Conservation (phyloP, 1,140 invertebrate genomes). For the Cyrtorhinus lividipennis region DNA sequence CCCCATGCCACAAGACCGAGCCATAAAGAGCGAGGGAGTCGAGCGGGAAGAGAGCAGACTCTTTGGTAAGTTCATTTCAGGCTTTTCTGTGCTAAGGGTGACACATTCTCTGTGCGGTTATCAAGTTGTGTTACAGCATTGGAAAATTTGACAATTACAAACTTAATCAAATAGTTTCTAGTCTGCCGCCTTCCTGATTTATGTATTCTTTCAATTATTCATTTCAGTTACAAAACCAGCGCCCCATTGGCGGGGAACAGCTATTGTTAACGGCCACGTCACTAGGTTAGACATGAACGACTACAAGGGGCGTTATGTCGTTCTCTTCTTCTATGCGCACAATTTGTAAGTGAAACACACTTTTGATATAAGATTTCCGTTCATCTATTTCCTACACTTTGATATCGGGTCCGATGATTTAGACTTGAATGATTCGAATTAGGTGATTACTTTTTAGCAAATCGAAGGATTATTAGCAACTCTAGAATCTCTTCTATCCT, state of each 20-base stretch:
- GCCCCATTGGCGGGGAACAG: conserved; percentile 50
- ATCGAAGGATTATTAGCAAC: too few species aligned
- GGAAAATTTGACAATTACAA: too few species aligned
- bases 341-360: conserved; percentile 85
- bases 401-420: too few species aligned
- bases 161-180: too few species aligned
- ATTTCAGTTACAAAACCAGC: conserved; percentile 5
- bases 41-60: not conserved
- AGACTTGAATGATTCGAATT: too few species aligned
- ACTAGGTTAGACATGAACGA: conserved; percentile 73
- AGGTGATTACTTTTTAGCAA: too few species aligned
- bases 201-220: not conserved
- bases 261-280: conserved; percentile 86
- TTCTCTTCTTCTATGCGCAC: conserved; percentile 94
- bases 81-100: not conserved
- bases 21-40: not conserved
- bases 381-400: too few species aligned
- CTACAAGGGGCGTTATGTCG: conserved; percentile 86
- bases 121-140: not conserved
- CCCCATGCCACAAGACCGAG: not conserved
- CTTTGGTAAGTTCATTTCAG: not conserved
- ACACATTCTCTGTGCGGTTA: not conserved
- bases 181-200: too few species aligned
- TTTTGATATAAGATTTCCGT: not conserved
- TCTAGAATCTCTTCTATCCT: too few species aligned